Base-by-base conservation (phyloP, 2,888 invertebrate species). In the Galeruca laticollis region DNA sequence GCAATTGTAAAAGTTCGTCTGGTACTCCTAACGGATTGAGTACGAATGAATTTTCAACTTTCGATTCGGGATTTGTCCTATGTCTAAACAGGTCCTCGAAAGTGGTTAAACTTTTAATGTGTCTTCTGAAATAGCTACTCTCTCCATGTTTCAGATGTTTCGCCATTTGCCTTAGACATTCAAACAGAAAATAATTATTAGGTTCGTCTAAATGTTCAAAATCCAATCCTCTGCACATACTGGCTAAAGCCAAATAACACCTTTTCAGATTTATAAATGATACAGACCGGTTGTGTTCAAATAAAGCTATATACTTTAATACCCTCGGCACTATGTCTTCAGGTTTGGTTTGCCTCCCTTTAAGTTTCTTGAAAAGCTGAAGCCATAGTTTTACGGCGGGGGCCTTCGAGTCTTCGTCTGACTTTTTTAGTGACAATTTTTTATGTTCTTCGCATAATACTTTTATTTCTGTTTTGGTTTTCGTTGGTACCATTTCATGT, bases 241-340 rank as follows among this genome's bases (percentile, higher is more conserved):
- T 70, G 5, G 76, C 71, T 18, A 79, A 64, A 43, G 72, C 71
- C 21, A 73, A 68, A 64, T 79, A 79, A 21, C 75, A 75, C 6
- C 73, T 73, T 20, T 74, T 76, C 54, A 83, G 73, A 73, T 80
- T 76, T 6, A 81, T 75, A 54, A 73, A 69, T n/a, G 70, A 64
- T 10, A 71, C 68, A n/a, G 72, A 40, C 9, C 65, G 60, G 51
- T 78, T 73, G 10, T 80, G 76, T 73, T 83, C 84, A 73, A 79
- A 84, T 26, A 83, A 72, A 6, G 82, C 81, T 59, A 84, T 83
- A 64, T 84, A 84, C 70, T 84, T 84, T n/a, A 84, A 73, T 26
- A 79, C 78, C 67, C 82, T 79, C 10, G 83, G 76, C 33, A 83
- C 71, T 71, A 78, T 74, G 73, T 79, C 79, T 40, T 73, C 66